Base-by-base conservation (phyloP, 2,797 vertebrate genomes). In the Mormyrops boulengeri region DNA sequence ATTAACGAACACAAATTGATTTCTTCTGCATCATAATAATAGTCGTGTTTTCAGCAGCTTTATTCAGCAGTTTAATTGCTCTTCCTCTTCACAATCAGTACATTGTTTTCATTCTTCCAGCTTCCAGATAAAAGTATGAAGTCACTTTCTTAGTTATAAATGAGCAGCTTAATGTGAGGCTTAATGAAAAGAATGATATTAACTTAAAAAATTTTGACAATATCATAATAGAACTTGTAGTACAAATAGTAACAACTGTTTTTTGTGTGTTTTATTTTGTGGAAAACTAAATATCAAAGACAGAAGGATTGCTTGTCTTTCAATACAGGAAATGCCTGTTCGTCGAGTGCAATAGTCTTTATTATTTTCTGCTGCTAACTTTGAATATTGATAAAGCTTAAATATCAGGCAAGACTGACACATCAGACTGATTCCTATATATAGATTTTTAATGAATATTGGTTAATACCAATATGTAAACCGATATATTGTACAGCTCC, bases 191-290 rank as follows among this genome's bases (percentile, higher is more conserved):
- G 30, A 73, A 38, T 73, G 30, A 38, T 73, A 11, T 73, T 73
- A 73, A 73, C 66, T 73, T 73, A 34, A 11, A 73, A 34, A 14
- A 14, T 73, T 14, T 34, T 69, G 30, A 69, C 66, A 69, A 30
- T 34, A 34, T 69, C 66, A 34, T 30, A 69, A 69, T 34, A 34
- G 30, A 34, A 34, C 30, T 14, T 34, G 30, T 69, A 69, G 66
- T 5, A 69, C 66, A 34, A 69, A 69, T 22, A 60, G 57, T 94
- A 90, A 90, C 93, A 90, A 93, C 94, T 93, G 92, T 92, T 93
- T 94, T 69, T 26, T 26, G 2, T 34, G 1, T 14, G 66, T 69
- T 69, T 69, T 69, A 69, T 26, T 69, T 11, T 14, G 26, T 22
- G 66, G 30, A 34, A 69, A 34, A 34, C 9, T 69, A 69, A 34